Conservation (phyloP, 2,797 vertebrate species). For the Pygocentrus nattereri region DNA sequence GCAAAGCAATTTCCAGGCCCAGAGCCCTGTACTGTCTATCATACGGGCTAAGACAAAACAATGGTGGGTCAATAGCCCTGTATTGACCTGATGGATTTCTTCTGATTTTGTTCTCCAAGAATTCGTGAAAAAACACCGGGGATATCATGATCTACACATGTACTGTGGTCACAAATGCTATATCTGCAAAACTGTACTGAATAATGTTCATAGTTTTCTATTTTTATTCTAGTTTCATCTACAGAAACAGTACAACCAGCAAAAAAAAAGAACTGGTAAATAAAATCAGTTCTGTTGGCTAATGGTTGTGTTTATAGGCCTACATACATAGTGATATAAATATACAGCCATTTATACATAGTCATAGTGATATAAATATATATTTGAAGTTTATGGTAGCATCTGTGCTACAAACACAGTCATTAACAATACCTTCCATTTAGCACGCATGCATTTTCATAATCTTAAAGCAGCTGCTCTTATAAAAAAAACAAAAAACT, state of each 20-base stretch:
- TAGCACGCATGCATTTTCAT: too few relatives aligned
- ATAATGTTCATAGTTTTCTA: neutral
- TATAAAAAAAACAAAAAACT: neutral
- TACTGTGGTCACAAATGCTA: conserved; percentile 3
- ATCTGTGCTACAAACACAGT: neutral
- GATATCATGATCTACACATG: conserved; percentile 23
- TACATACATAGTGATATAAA: neutral
- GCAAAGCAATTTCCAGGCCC: conserved; percentile 26
- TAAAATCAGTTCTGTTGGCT: neutral
- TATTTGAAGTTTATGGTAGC: neutral
- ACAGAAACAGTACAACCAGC: neutral
- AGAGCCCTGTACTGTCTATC: conserved; percentile 23
- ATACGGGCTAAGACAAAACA: neutral
- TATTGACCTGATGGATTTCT: conserved; percentile 12
- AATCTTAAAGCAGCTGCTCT: too few relatives aligned
- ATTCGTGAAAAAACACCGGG: neutral
- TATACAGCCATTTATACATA: neutral
- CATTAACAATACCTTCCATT: neutral
- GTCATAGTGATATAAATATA: neutral
- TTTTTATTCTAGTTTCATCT: neutral
- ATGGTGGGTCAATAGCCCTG: conserved; percentile 18
- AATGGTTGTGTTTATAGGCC: neutral
- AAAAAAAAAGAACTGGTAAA: neutral
- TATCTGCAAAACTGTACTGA: conserved; percentile 3
- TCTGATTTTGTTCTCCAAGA: conserved; percentile 11